Evolutionary conservation across 2,888 invertebrate species (phyloP).

Genomic region (Sarcophaga carnaria): DNA sequence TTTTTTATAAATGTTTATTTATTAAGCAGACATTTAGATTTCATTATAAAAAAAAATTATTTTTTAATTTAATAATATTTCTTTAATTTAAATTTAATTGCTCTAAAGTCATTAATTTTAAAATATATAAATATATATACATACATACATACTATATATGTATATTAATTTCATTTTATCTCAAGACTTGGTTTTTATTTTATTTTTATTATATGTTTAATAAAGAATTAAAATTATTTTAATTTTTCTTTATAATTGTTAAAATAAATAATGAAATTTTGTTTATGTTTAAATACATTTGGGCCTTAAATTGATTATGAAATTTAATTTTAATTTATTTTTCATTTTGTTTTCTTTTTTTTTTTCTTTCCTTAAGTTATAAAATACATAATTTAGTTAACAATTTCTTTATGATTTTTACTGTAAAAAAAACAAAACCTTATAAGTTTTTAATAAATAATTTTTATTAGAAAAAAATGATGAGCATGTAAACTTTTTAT

Average conservation of each 20-base stretch:
- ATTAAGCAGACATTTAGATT: not conserved
- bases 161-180: conserved; percentile 47
- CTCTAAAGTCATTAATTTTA: conserved; percentile 71
- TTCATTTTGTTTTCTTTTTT: conserved; percentile 25
- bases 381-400: conserved; percentile 69
- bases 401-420: conserved; percentile 66
- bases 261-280: conserved; percentile 19
- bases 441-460: conserved; percentile 66
- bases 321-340: conserved; percentile 32
- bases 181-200: conserved; percentile 64
- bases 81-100: conserved; percentile 43
- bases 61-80: conserved; percentile 9
- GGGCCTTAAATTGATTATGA: conserved; percentile 37
- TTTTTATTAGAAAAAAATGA: conserved; percentile 57
- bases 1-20: not conserved
- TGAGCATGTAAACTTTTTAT: conserved; percentile 7
- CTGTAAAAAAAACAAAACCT: conserved; percentile 42
- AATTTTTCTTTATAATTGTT: conserved; percentile 63
- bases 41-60: too few species aligned
- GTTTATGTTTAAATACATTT: conserved; percentile 42
- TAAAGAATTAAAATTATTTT: conserved; percentile 69
- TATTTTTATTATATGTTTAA: conserved; percentile 35
- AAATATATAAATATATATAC: not conserved
- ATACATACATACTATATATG: conserved; percentile 7
- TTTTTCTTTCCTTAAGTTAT: conserved; percentile 73